These are phyloP conservation scores for Tokudaia tokunoshimensis DNA, from an alignment of 2,797 vertebrate species.

Conservation along the genomic window DNA sequence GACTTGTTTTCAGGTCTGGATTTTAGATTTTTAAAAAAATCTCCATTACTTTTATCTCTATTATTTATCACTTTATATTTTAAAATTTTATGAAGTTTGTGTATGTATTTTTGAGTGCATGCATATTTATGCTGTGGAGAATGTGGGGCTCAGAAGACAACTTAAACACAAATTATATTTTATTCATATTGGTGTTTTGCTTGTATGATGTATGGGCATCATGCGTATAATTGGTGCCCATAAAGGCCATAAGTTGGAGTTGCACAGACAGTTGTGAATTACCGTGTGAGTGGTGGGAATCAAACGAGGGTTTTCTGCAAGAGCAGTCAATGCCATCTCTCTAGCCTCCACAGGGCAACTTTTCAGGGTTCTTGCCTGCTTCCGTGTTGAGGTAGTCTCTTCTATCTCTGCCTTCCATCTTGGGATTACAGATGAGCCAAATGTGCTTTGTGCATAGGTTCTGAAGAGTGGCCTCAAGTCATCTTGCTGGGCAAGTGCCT, in stretches of 20 bases:
- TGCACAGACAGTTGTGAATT: background rate
- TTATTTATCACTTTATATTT: background rate
- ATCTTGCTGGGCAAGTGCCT: background rate
- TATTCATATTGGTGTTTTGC: background rate
- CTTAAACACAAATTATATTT: background rate
- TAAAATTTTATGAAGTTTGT: background rate
- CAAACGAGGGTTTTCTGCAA: background rate
- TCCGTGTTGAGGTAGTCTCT: background rate
- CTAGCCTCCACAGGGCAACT: background rate
- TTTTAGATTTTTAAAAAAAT: constrained; percentile 50
- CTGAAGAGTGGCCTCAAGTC: background rate
- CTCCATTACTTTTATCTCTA: background rate
- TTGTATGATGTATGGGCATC: background rate
- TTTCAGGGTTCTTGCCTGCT: background rate
- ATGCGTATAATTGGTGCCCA: background rate
- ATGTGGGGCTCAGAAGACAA: background rate
- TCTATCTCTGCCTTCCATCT: background rate
- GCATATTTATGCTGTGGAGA: background rate
- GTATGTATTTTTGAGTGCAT: background rate
- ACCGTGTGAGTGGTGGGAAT: background rate
- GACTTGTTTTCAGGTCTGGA: constrained; percentile 53
- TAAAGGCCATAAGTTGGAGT: background rate
- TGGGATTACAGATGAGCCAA: background rate
- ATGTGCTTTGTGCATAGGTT: background rate
- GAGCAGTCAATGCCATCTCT: background rate